phyloP scores from a whole-genome alignment of 2,797 vertebrate genomes.

The Hyperoplus lanceolatus region DNA sequence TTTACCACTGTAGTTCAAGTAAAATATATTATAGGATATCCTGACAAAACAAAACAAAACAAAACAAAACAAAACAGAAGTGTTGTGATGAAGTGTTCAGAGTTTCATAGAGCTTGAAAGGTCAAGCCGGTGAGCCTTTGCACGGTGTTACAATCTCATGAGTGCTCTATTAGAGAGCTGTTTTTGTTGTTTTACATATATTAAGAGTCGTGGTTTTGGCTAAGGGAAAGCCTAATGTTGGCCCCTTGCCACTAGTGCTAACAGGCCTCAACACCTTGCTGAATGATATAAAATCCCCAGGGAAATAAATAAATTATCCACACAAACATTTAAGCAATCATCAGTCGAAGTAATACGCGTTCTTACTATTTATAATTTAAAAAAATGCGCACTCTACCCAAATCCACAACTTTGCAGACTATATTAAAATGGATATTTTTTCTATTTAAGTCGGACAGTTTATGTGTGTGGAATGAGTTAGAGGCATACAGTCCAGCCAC shows the following conservation, averaged over 20 bases:
- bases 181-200: slow-evolving; percentile 1
- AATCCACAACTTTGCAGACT: neutral
- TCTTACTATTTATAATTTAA: neutral
- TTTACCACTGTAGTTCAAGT: neutral
- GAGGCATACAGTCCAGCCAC: slow-evolving; percentile 20
- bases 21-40: neutral
- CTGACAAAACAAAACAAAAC: slow-evolving; percentile 13
- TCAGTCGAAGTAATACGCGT: no score
- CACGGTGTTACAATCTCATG: neutral
- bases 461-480: slow-evolving; percentile 22
- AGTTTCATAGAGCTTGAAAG: slow-evolving; percentile 8
- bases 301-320: slow-evolving; percentile 13
- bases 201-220: slow-evolving; percentile 1
- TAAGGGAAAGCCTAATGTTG: slow-evolving; percentile 1
- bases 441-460: neutral
- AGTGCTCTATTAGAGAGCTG: neutral
- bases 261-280: slow-evolving; percentile 7
- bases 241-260: slow-evolving; percentile 5
- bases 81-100: neutral
- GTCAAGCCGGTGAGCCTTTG: neutral
- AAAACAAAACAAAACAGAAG: slow-evolving; percentile 28
- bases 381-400: neutral
- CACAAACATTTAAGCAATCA: neutral
- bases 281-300: slow-evolving; percentile 27
- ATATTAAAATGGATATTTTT: neutral